Base-by-base conservation (phyloP, 2,888 invertebrate species). In the Hydrotaea cyrtoneurina region DNA sequence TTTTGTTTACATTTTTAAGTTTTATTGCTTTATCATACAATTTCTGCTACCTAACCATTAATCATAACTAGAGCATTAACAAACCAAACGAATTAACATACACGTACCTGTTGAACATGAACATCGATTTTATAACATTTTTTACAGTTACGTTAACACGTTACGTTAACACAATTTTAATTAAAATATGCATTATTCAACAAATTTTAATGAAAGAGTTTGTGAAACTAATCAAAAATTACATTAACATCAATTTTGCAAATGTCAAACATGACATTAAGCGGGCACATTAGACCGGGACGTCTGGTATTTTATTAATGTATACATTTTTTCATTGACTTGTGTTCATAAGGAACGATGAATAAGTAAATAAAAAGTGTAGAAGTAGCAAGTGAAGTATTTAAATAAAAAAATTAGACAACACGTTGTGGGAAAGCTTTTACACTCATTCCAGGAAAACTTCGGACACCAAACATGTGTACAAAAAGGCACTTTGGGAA, bases 141-240 rank as follows among this genome's bases (percentile, higher is more conserved):
- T 4, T 39, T 13, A 19, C 13, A 21, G 21, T n/a, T 55, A 21
- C 11, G 55, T 55, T 55, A 21, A 21, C 55, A 55, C 17, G 21
- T n/a, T 55, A 21, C 11, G 55, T 55, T 55, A 21, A 21, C 55
- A 55, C 17, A 2, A 11, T 0, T 8, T 55, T 55, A 21, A 55
- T 55, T 55, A 55, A 55, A 55, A 10, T 55, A 17, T 55, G 21
- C 55, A 55, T 21, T 21, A 55, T 55, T 0, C 21, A 55, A 55
- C 19, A 55, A 2, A 10, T 55, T 55, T 55, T 21, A 55, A 55
- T 21, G 55, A 55, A 50, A 15, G n/a, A 15, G 50, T 50, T 50
- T 50, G 50, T n/a, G 50, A 1, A 55, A 55, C 55, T 55, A 55
- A 55, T 55, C 55, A 5, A 55, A 55, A 55, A 55, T 55, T 55